Conservation (phyloP, 2,113 vertebrate genomes). For the Equus przewalskii region DNA sequence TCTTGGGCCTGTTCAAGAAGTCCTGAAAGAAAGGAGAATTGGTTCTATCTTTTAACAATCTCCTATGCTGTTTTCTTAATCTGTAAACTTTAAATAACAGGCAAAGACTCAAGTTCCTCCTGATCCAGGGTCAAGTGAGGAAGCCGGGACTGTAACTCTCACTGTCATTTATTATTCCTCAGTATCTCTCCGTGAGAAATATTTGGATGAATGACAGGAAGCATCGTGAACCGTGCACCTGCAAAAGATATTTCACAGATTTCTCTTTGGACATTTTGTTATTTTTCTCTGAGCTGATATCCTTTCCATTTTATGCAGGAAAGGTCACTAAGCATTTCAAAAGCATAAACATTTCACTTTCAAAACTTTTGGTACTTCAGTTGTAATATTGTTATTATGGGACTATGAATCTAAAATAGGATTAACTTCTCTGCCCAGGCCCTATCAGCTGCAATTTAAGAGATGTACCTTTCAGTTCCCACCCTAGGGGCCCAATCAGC, state of each 20-base stretch:
- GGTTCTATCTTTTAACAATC: not conserved
- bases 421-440: not conserved
- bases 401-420: conserved; percentile 33
- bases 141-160: not conserved
- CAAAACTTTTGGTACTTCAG: conserved; percentile 55
- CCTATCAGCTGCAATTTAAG: not conserved
- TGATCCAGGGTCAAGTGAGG: not conserved
- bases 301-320: conserved; percentile 70
- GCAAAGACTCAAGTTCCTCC: not conserved
- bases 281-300: conserved; percentile 46
- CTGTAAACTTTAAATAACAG: conserved; percentile 50
- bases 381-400: conserved; percentile 23
- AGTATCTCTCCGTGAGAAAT: conserved; percentile 61
- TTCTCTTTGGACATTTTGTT: conserved; percentile 64
- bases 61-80: not conserved
- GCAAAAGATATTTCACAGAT: conserved; percentile 70
- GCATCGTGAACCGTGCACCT: not conserved
- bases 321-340: conserved; percentile 59
- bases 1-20: not conserved
- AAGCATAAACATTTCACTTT: conserved; percentile 73
- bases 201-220: conserved; percentile 57
- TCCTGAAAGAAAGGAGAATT: not conserved
- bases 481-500: not conserved
- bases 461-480: not conserved
- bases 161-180: conserved; percentile 54